Evolutionary conservation across 2,888 invertebrate genomes (phyloP), one percentile per base, ranked within the genome.

Genomic region (Pterobdella sp.): DNA sequence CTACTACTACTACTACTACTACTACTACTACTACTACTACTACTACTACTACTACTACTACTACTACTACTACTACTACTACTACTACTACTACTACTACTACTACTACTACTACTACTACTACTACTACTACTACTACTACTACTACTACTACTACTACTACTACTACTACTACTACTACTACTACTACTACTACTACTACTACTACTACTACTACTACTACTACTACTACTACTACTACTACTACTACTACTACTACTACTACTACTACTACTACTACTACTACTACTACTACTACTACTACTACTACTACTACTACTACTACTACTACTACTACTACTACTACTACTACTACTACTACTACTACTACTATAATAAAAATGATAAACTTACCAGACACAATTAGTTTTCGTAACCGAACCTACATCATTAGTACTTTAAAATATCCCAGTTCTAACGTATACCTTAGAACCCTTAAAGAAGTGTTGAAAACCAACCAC

Each of bases 41-140:
- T 71, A 71, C 71, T 71, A 71, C 71, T 71, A 71, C 71, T 71
- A 71, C 71, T 71, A 60, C 71, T 71, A 71, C 71, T 71, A 71
- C 71, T 71, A 71, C 71, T 71, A 71, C 71, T 71, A 71, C 71
- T 71, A 71, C 71, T 71, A 71, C 71, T 71, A 66, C 60, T 29
- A 68, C 35, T 71, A 71, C 35, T 60, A 71, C 71, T 71, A 71
- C 63, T 71, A 71, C 71, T 66, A 71, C 63, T 60, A 71, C 71
- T 71, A 71, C 71, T 71, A 71, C 71, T 71, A 71, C 71, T 71
- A 71, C 71, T 71, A 60, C 71, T 71, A 71, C 71, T 71, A 71
- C 71, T 71, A 71, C 71, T 71, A 71, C 71, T 71, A 71, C 71
- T 71, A 71, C 71, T 71, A 71, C 71, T 71, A 68, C 60, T 71